Conservation (phyloP, 2,888 invertebrate species). For the Scelioninae gen. 1 region DNA sequence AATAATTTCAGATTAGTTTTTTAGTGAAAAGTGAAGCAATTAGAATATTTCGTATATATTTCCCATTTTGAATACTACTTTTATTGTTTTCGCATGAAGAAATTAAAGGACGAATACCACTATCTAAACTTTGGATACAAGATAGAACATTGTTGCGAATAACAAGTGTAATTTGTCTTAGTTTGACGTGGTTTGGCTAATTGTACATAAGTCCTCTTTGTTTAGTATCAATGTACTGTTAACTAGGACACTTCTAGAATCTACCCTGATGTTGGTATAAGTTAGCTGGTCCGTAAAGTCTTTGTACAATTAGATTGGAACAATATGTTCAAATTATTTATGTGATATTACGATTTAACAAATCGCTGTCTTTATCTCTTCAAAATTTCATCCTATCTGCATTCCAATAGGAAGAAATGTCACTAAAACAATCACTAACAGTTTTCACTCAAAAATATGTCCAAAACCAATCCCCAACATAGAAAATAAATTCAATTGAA, state of each 20-base stretch:
- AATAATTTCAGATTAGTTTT: too few species aligned
- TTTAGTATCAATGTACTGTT: background rate
- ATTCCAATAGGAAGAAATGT: too few species aligned
- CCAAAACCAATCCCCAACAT: too few species aligned
- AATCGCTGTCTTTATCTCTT: too few species aligned
- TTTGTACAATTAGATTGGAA: constrained; percentile 4
- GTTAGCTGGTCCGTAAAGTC: constrained; percentile 8
- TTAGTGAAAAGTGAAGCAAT: too few species aligned
- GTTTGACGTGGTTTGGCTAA: background rate
- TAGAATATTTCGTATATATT: too few species aligned
- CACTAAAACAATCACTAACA: too few species aligned
- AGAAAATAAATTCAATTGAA: background rate
- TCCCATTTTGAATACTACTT: too few species aligned
- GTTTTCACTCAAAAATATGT: too few species aligned
- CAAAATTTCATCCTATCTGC: too few species aligned
- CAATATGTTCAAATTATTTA: background rate
- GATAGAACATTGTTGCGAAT: background rate
- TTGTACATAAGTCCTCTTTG: background rate
- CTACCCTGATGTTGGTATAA: background rate
- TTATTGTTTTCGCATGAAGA: too few species aligned
- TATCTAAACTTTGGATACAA: background rate
- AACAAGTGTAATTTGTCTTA: background rate
- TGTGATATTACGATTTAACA: background rate
- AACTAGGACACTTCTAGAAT: constrained; percentile 2
- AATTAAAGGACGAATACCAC: background rate